A percentile compares a stretch with the other conserved stretches of the same genome.
Conservation (phyloP, 2,113 vertebrate species). For the Psammodynastes pulverulentus region DNA sequence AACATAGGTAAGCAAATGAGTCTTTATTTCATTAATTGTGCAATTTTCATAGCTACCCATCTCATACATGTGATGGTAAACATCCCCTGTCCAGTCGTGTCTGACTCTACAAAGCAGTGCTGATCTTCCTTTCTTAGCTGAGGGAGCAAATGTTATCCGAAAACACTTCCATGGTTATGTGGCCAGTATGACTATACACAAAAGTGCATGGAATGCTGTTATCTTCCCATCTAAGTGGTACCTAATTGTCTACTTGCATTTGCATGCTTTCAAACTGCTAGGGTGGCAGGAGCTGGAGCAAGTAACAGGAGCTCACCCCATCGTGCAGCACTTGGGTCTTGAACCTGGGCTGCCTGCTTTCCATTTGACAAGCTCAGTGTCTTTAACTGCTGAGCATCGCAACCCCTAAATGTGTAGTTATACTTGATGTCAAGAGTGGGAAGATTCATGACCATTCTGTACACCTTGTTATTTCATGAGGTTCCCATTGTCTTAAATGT, state of each 20-base stretch:
- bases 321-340: neutral
- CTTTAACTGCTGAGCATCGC: too few species aligned
- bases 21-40: neutral
- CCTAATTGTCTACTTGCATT: neutral
- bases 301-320: neutral
- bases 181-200: neutral
- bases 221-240: neutral
- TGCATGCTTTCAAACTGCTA: neutral
- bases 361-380: neutral
- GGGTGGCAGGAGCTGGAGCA: neutral
- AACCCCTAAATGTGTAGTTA: neutral
- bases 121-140: too few species aligned
- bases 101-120: neutral
- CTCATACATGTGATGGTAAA: neutral
- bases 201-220: neutral
- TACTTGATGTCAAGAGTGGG: neutral
- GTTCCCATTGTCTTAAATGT: neutral
- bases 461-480: neutral
- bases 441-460: neutral
- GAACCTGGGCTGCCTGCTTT: neutral
- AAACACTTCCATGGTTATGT: too few species aligned
- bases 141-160: too few species aligned
- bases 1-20: neutral
- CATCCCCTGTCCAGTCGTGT: neutral
- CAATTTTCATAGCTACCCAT: neutral